Evolutionary conservation across 2,113 vertebrate genomes (phyloP), one percentile per base, ranked within the genome.

Genomic region (Trematomus loennbergii): DNA sequence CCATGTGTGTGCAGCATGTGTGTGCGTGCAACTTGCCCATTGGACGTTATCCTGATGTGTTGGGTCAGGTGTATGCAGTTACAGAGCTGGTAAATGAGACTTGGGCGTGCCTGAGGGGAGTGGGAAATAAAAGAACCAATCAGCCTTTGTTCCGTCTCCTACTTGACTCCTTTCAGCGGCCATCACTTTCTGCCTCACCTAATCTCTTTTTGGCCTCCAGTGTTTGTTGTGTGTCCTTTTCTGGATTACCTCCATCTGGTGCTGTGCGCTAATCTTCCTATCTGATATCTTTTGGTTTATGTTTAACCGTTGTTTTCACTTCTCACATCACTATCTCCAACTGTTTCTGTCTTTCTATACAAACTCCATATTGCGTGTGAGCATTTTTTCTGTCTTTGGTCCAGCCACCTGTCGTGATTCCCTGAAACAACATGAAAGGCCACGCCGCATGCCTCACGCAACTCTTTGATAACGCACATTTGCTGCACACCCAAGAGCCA

Each of bases 1-100:
- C 49, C 59, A 76, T 72, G 82, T 74, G 79, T 49, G 59, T 29
- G 1, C 45, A 29, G 17, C 68, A 15, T 78, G 81, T 43, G 89
- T 46, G 33, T 74, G 79, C 71, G 50, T 84, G 84, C 72, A 81
- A 10, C 60, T 46, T 59, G 40, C 48, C 68, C 29, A 79, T 20
- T 91, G 78, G 70, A 61, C 20, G 66, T 61, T 72, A 18, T 45
- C 58, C 46, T 81, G 75, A 75, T 82, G 67, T 69, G 84, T 63
- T 60, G 85, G 89, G 87, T 89, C 87, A 90, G 81, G 82, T 84
- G 83, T 88, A 58, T 83, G 87, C 58, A 61, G 87, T 84, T 91
- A 72, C 72, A 77, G 78, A 65, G 77, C 55, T 60, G 67, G 20
- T 68, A 87, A 90, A 84, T 80, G 87, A 91, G 74, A 79, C 72